These are phyloP conservation scores for Apodemia zela DNA, from an alignment of 2,888 invertebrate genomes.

Conservation along the genomic window DNA sequence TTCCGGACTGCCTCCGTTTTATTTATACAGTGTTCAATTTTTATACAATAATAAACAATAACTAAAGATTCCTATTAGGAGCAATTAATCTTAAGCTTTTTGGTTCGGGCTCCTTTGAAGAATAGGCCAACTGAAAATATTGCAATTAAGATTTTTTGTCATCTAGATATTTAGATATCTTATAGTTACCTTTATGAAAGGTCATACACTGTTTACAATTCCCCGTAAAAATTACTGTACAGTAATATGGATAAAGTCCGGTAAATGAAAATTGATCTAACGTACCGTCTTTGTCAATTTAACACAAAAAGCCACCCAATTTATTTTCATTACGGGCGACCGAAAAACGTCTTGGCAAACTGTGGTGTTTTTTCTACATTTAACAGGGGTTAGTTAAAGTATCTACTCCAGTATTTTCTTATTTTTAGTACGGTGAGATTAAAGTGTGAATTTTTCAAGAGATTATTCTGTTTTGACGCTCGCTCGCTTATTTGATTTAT, in stretches of 20 bases:
- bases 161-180: no score
- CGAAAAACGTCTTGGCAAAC: constrained; percentile 10
- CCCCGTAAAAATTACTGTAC: neutral
- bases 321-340: constrained; percentile 5
- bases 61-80: no score
- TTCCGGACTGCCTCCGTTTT: no score
- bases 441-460: constrained; percentile 11
- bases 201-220: no score
- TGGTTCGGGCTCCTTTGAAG: no score
- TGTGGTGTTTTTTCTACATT: constrained; percentile 9
- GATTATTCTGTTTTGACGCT: constrained; percentile 4
- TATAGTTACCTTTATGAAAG: no score
- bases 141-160: no score
- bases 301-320: constrained; percentile 6
- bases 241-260: constrained; percentile 3
- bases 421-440: constrained; percentile 4
- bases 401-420: neutral
- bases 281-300: constrained; percentile 8
- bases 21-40: no score
- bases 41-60: no score
- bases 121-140: no score
- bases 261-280: constrained; percentile 8
- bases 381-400: neutral
- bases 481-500: constrained; percentile 15
- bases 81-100: no score